Percentiles rank a stretch among this genome's conserved stretches.
Evolutionary conservation across 2,888 invertebrate genomes (phyloP).

Genomic region (Brachyopa scutellaris): DNA sequence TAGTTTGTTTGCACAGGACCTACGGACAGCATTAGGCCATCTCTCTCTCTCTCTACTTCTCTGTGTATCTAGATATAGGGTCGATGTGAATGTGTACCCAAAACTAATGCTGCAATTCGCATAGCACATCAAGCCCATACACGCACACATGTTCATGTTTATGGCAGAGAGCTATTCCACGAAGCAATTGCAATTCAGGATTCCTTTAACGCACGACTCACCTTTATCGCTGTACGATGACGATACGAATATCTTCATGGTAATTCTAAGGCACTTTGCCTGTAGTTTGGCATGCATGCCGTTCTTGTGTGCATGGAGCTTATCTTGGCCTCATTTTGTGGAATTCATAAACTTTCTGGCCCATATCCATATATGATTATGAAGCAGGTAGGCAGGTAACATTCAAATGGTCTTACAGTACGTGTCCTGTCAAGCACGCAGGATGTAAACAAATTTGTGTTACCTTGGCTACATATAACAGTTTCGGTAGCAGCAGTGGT

Average conservation of each 20-base stretch:
- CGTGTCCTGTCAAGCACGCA: conserved; percentile 55
- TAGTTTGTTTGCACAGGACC: conserved; percentile 39
- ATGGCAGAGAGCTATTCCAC: background rate
- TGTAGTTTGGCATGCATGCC: conserved; percentile 44
- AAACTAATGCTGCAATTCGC: conserved; percentile 47
- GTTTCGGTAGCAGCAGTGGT: background rate
- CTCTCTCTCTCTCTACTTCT: background rate
- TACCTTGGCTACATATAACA: conserved; percentile 19
- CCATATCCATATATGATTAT: conserved; percentile 61
- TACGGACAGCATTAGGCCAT: conserved; percentile 29
- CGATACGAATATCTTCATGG: conserved; percentile 3
- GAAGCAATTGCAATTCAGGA: conserved; percentile 56
- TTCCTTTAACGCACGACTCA: conserved; percentile 67
- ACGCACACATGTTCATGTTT: no score
- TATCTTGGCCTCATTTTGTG: conserved; percentile 61
- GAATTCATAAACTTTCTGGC: conserved; percentile 67
- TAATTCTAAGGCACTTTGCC: background rate
- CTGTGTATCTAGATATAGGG: background rate
- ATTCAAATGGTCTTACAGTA: conserved; percentile 36
- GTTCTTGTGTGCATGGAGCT: conserved; percentile 60
- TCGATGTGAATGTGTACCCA: background rate
- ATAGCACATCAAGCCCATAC: conserved; percentile 35
- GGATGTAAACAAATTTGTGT: conserved; percentile 62
- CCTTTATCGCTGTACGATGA: conserved; percentile 41
- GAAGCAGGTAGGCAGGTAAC: conserved; percentile 15